phyloP scores from a whole-genome alignment of 64 coral and sea anemone genomes.

The Stichodactyla mertensii region DNA sequence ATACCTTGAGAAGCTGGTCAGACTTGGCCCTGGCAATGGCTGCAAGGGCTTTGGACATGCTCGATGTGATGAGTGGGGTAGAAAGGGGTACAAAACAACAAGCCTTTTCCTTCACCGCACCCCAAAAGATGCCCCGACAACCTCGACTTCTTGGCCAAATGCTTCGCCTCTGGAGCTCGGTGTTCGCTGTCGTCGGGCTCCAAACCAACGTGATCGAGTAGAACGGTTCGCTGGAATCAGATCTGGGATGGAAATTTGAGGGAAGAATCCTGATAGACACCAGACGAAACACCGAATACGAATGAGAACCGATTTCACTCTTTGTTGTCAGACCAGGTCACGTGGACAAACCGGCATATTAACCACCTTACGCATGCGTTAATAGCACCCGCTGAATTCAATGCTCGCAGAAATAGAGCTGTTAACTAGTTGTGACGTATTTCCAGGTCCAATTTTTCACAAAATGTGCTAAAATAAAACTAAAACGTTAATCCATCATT shows the following conservation, averaged over 20 bases:
- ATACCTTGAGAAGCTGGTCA: slow-evolving; percentile 91
- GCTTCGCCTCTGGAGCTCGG: background rate
- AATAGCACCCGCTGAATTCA: background rate
- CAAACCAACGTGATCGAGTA: background rate
- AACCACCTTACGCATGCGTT: background rate
- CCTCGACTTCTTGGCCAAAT: background rate
- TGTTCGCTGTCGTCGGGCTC: background rate
- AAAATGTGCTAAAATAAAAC: too few relatives aligned
- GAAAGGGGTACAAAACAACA: slow-evolving; percentile 82
- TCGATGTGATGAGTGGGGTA: slow-evolving; percentile 58
- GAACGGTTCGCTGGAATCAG: background rate
- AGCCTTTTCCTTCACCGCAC: slow-evolving; percentile 89
- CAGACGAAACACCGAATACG: slow-evolving; percentile 25
- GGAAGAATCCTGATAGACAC: slow-evolving; percentile 13
- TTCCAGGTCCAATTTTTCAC: too few relatives aligned
- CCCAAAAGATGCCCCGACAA: slow-evolving; percentile 52
- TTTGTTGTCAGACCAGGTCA: slow-evolving; percentile 32
- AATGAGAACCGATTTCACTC: slow-evolving; percentile 3
- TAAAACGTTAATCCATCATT: too few relatives aligned
- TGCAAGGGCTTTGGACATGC: slow-evolving; percentile 90
- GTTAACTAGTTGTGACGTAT: background rate
- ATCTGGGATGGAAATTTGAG: background rate
- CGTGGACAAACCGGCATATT: slow-evolving; percentile 29
- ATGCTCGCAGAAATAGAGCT: background rate
- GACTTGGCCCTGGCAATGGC: slow-evolving; percentile 94